phyloP scores from a whole-genome alignment of 2,113 vertebrate genomes.

The Cervus canadensis region DNA sequence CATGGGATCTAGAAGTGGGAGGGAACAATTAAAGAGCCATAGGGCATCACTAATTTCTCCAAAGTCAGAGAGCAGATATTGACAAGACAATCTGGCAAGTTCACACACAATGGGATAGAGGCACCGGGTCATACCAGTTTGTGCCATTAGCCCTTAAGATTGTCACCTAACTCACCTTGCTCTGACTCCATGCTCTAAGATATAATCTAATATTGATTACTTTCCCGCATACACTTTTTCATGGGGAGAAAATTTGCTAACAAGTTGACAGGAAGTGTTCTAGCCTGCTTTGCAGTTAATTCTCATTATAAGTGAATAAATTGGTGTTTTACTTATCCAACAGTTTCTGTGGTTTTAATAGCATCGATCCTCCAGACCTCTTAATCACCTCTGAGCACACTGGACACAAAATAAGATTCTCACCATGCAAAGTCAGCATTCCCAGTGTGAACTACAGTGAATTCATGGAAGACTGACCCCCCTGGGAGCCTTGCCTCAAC shows the following conservation, averaged over 20 bases:
- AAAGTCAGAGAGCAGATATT: neutral
- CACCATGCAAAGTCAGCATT: neutral
- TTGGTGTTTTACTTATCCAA: neutral
- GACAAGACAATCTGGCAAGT: neutral
- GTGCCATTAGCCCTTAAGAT: neutral
- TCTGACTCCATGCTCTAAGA: neutral
- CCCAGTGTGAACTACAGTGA: neutral
- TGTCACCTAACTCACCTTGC: neutral
- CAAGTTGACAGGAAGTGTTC: neutral
- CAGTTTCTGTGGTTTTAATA: constrained; percentile 18
- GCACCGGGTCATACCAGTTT: neutral
- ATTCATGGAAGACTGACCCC: neutral
- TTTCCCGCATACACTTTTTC: constrained; percentile 3
- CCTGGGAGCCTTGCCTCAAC: neutral
- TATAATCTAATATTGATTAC: neutral
- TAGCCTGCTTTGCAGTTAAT: neutral
- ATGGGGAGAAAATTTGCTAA: neutral
- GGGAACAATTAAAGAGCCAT: neutral
- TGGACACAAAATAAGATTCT: neutral
- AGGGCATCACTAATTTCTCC: neutral
- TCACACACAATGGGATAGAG: neutral
- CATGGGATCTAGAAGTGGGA: neutral
- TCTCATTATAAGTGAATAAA: constrained; percentile 39
- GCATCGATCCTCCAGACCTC: neutral
- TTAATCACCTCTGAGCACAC: neutral